A percentile compares a stretch with the other conserved stretches of the same genome.
Evolutionary conservation across 2,113 vertebrate species (phyloP).

Genomic region (Condylura cristata): DNA sequence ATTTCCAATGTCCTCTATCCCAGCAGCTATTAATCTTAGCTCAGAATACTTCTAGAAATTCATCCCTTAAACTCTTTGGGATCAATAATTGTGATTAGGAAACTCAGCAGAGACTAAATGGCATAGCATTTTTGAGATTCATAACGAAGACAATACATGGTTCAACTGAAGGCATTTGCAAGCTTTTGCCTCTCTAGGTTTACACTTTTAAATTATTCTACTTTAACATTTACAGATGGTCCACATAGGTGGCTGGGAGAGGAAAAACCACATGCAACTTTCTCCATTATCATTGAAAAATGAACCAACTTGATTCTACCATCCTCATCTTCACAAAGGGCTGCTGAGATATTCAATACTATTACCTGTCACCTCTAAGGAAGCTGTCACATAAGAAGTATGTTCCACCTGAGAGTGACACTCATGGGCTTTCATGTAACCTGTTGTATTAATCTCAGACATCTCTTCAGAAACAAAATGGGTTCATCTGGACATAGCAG

Average conservation of each 20-base stretch:
- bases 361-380: background rate
- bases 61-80: background rate
- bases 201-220: background rate
- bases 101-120: background rate
- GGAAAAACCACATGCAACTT: background rate
- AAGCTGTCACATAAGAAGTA: background rate
- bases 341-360: background rate
- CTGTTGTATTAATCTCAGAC: background rate
- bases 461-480: background rate
- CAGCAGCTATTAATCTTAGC: background rate
- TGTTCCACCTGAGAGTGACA: background rate
- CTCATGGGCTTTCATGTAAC: background rate
- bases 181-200: slow-evolving; percentile 35
- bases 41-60: background rate
- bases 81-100: background rate
- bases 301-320: background rate
- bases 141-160: background rate
- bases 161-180: slow-evolving; percentile 15
- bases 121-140: background rate
- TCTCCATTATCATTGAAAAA: background rate
- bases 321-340: background rate
- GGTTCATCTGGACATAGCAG: background rate
- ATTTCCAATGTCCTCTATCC: background rate
- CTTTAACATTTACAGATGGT: background rate
- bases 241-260: background rate